These are phyloP conservation scores for Scytalopus superciliaris DNA, from an alignment of 2,113 vertebrate species.

Conservation along the genomic window DNA sequence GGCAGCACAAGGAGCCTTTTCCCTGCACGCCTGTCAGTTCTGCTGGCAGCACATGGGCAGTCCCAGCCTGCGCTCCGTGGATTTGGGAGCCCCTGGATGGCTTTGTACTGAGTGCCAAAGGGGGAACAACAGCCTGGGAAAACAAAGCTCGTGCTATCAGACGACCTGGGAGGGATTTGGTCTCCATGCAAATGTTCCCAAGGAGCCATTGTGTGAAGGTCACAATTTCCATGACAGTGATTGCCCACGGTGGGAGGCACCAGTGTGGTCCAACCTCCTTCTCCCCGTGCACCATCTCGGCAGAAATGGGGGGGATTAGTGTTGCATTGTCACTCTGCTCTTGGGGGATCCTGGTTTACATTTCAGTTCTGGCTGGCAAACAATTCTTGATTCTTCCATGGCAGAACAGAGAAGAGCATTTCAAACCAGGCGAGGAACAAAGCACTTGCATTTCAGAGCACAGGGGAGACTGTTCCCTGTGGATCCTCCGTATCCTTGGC, in stretches of 20 bases:
- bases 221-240: constrained; percentile 6
- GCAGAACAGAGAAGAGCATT: background rate
- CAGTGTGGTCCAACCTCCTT: background rate
- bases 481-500: background rate
- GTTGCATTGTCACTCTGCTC: background rate
- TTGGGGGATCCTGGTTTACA: constrained; percentile 44
- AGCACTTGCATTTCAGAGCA: background rate
- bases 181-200: constrained; percentile 1
- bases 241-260: background rate
- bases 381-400: background rate
- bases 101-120: background rate
- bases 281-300: background rate
- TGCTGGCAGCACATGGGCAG: background rate
- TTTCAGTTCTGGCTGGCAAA: background rate
- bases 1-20: constrained; percentile 5
- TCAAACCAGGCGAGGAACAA: background rate
- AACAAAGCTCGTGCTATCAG: background rate
- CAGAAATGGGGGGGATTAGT: background rate
- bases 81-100: background rate
- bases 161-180: constrained; percentile 20
- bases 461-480: background rate
- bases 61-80: background rate
- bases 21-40: background rate
- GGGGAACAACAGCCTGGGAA: background rate
- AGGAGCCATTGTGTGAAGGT: background rate